These are phyloP conservation scores for Halesus radiatus DNA, from an alignment of 1,140 invertebrate species.

Conservation along the genomic window DNA sequence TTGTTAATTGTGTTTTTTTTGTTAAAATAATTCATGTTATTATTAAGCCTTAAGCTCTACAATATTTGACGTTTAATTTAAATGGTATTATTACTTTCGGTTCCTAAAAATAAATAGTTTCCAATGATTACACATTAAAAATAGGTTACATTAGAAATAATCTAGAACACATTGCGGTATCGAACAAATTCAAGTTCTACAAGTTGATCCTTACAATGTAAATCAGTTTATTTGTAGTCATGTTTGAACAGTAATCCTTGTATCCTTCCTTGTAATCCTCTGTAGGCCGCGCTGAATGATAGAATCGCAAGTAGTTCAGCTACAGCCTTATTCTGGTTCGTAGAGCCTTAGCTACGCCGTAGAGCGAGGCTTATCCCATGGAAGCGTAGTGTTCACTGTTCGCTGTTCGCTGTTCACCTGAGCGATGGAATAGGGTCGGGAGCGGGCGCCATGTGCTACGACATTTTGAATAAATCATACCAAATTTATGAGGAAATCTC, in stretches of 20 bases:
- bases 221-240: constrained; percentile 1
- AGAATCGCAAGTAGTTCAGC: background rate
- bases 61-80: too few species aligned
- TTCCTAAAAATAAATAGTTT: too few species aligned
- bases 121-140: too few species aligned
- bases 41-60: too few species aligned
- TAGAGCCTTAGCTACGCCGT: background rate
- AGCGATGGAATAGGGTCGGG: background rate
- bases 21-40: too few species aligned
- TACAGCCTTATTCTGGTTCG: constrained; percentile 7
- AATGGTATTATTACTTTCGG: too few species aligned
- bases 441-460: background rate
- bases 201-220: background rate
- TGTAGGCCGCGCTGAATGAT: constrained; percentile 9
- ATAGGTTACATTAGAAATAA: too few species aligned
- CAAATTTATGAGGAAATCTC: background rate
- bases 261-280: background rate
- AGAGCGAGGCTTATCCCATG: background rate
- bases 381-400: background rate
- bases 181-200: too few species aligned
- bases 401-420: constrained; percentile 10
- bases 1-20: too few species aligned
- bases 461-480: background rate
- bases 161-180: too few species aligned
- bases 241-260: constrained; percentile 4